Conservation (phyloP, 2,797 vertebrate genomes). For the Diglossa cyanea region DNA sequence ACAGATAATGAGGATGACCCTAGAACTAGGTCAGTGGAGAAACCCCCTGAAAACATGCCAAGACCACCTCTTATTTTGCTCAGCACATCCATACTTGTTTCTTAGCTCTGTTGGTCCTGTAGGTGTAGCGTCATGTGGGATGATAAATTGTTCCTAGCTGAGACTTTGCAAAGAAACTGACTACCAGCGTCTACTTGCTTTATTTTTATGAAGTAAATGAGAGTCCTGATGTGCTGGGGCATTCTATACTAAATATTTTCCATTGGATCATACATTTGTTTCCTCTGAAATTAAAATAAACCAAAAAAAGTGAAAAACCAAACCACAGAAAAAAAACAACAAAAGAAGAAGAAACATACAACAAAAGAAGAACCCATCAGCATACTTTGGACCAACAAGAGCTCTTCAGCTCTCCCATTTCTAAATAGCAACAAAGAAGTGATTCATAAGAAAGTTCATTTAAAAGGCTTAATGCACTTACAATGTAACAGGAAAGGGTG, state of each 20-base stretch:
- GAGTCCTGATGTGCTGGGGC: not conserved
- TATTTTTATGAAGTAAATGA: not conserved
- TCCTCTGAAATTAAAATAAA: not conserved
- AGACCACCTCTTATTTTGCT: not conserved
- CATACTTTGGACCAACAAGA: not conserved
- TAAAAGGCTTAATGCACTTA: not conserved
- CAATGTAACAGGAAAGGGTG: not conserved
- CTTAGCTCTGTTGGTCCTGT: not conserved
- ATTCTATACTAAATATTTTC: not conserved
- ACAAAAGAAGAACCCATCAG: not conserved
- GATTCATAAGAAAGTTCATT: not conserved
- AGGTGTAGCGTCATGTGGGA: accelerated
- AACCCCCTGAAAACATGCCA: not conserved
- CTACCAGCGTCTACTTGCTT: not conserved
- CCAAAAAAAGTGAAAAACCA: not conserved
- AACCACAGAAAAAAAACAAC: not conserved
- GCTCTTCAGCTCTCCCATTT: not conserved
- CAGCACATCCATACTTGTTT: not conserved
- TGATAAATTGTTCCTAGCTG: not conserved
- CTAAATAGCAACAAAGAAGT: not conserved
- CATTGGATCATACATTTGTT: not conserved
- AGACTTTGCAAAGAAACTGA: not conserved
- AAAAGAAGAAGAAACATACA: not conserved
- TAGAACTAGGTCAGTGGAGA: not conserved
- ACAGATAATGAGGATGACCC: not conserved